Evolutionary conservation across 2,113 vertebrate species (phyloP).

Genomic region (Spea multiplicata): DNA sequence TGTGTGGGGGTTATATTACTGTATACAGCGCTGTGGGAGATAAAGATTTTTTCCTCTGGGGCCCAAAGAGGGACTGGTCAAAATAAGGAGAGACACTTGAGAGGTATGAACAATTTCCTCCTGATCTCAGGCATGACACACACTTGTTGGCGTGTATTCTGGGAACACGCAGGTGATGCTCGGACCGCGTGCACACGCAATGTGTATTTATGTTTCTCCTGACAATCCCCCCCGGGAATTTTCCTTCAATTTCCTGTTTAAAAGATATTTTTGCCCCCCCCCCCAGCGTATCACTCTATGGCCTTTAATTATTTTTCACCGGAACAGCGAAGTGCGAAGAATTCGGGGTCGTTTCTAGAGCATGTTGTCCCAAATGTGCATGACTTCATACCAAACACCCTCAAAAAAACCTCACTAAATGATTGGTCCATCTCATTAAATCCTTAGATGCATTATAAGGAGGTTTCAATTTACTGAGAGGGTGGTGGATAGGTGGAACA

Average conservation of each 20-base stretch:
- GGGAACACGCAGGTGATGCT: constrained; percentile 12
- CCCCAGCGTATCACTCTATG: constrained; percentile 5
- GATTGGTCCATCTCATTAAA: too few species aligned
- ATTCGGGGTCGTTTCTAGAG: constrained; percentile 26
- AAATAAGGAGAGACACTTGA: too few species aligned
- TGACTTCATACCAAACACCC: too few species aligned
- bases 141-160: neutral
- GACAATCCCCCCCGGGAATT: constrained; percentile 9
- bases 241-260: constrained; percentile 41
- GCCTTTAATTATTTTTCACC: constrained; percentile 34
- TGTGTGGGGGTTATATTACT: too few species aligned
- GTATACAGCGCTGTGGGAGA: too few species aligned
- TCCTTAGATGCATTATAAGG: too few species aligned
- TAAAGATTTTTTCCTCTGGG: too few species aligned
- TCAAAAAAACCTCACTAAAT: too few species aligned
- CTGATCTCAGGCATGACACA: constrained; percentile 40
- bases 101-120: too few species aligned
- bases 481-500: too few species aligned
- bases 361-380: constrained; percentile 2
- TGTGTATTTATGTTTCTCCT: constrained; percentile 30
- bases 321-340: constrained; percentile 14
- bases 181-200: constrained; percentile 9
- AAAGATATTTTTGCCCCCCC: neutral
- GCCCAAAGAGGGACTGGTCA: too few species aligned
- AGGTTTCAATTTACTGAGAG: too few species aligned